Evolutionary conservation across 2,113 vertebrate species (phyloP).

Genomic region (Oryzias celebensis): DNA sequence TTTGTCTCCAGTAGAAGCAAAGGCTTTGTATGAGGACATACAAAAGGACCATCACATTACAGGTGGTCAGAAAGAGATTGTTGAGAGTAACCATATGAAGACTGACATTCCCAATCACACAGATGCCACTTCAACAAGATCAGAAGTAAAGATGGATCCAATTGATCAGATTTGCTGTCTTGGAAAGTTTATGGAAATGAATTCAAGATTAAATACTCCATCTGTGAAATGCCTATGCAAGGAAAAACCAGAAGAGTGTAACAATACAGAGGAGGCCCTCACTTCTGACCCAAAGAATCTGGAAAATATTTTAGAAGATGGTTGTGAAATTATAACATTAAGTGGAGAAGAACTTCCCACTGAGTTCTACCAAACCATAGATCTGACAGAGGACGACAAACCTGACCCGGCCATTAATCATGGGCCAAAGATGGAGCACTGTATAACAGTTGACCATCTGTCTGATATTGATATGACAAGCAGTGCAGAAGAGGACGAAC

Average conservation of each 20-base stretch:
- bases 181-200: constrained; percentile 40
- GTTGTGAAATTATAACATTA: neutral
- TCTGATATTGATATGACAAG: neutral
- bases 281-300: neutral
- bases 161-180: constrained; percentile 65
- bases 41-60: constrained; percentile 8
- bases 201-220: neutral
- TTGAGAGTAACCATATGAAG: neutral
- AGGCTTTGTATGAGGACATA: constrained; percentile 20
- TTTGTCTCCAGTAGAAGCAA: constrained; percentile 61
- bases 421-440: neutral
- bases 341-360: neutral
- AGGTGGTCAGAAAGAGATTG: neutral
- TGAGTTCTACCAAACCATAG: neutral
- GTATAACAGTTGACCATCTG: neutral
- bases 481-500: constrained; percentile 11
- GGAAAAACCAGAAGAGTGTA: neutral
- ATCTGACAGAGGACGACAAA: constrained; percentile 1
- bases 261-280: neutral
- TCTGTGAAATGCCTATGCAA: constrained; percentile 45
- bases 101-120: neutral
- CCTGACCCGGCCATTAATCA: neutral
- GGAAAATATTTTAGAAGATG: neutral
- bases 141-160: neutral
- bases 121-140: neutral